Base-by-base conservation (phyloP, 2,113 vertebrate species). In the Tympanuchus pallidicinctus region DNA sequence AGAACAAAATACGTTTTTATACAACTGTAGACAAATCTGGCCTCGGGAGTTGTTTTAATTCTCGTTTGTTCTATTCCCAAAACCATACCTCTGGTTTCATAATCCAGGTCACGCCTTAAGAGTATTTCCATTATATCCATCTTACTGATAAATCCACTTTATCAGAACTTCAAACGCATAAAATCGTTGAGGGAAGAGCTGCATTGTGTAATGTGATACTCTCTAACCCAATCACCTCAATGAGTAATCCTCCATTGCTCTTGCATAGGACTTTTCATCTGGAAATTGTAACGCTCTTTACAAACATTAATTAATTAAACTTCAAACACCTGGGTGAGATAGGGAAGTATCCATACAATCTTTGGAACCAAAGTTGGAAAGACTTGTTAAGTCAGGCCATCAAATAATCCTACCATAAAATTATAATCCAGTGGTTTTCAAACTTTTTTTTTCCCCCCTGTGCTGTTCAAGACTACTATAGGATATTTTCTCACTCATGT, bases 231-330 rank as follows among this genome's bases (percentile, higher is more conserved):
- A 24, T 97, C 96, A 81, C 88, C 90, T 90, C 90, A 94, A 30
- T 97, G 97, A 97, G 91, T 97, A 97, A 97, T 95, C 80, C 90
- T 92, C 48, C 92, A 56, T 91, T 97, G 88, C 96, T 90, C 94
- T 94, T 96, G 93, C 96, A 94, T 88, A 60, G 90, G 61, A 95
- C 93, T 96, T 97, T 97, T 97, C 96, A 96, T 97, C 97, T 97
- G 96, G 94, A 97, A 96, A 96, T 94, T 92, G 89, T 94, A 96
- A 90, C 9, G 71, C 96, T 95, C 92, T 91, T 96, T 96, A 95
- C 91, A 97, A 97, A 96, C 96, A 95, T 96, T 95, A 95, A 96
- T 97, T 97, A 97, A 97, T 96, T 97, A 97, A 96, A 96, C 96
- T 94, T 91, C 92, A 96, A 91, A 96, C 95, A 93, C 80, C 91